Evolutionary conservation across 2,797 vertebrate genomes (phyloP).

Genomic region (Cryptoblepharus egeriae): DNA sequence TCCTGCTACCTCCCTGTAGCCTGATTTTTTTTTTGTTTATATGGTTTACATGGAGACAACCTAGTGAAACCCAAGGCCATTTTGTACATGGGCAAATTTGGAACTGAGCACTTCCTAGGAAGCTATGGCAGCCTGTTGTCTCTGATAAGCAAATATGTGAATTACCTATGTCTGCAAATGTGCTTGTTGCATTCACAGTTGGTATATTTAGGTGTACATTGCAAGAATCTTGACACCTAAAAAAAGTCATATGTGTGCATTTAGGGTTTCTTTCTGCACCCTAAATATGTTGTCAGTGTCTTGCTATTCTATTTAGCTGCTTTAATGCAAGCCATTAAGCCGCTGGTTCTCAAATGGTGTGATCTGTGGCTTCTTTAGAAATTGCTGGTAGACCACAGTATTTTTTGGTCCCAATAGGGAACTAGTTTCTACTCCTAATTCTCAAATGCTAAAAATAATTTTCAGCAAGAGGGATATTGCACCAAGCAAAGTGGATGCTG

Average conservation of each 20-base stretch:
- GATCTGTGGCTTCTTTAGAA: neutral
- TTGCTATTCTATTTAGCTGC: conserved; percentile 56
- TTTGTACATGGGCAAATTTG: neutral
- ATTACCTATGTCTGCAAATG: neutral
- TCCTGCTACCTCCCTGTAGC: neutral
- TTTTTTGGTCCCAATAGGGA: conserved; percentile 18
- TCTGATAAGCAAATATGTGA: neutral
- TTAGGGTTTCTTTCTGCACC: conserved; percentile 30
- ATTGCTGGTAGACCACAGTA: conserved; percentile 39
- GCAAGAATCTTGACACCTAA: neutral
- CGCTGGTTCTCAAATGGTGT: conserved; percentile 64
- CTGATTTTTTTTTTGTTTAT: neutral
- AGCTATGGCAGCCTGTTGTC: neutral
- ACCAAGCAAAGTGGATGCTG: neutral
- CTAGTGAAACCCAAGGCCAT: neutral
- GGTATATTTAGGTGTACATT: neutral
- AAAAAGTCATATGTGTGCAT: neutral
- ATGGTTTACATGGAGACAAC: neutral
- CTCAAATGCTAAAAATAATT: conserved; percentile 12
- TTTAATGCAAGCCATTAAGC: conserved; percentile 62
- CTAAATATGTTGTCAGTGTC: conserved; percentile 55
- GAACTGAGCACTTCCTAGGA: neutral
- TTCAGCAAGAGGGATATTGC: neutral
- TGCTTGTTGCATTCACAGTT: neutral
- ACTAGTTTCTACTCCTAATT: conserved; percentile 34